Conservation (phyloP, 2,797 vertebrate species). For the Amblyraja radiata region DNA sequence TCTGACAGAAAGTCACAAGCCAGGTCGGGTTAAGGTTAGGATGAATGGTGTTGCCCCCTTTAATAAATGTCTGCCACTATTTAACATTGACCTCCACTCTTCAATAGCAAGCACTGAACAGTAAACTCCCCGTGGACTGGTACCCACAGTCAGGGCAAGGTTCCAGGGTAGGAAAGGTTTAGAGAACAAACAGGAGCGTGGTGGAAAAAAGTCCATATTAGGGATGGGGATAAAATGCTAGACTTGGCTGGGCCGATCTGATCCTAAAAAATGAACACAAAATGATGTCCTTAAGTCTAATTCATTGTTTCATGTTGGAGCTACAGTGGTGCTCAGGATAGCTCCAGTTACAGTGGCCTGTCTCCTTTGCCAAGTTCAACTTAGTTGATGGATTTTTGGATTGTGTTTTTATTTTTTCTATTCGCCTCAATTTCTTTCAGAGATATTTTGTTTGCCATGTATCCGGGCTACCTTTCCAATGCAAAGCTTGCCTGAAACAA, state of each 20-base stretch:
- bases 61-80: not conserved
- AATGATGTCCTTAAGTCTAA: not conserved
- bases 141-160: not conserved
- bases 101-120: not conserved
- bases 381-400: not conserved
- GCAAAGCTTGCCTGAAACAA: not conserved
- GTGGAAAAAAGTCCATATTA: not conserved
- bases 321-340: not conserved
- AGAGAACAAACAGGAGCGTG: not conserved
- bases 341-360: not conserved
- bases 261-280: too few relatives aligned
- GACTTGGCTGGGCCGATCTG: not conserved
- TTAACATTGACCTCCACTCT: not conserved
- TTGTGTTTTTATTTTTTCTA: not conserved
- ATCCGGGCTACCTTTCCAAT: not conserved
- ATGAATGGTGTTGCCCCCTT: too few relatives aligned
- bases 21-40: not conserved
- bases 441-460: not conserved
- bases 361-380: not conserved
- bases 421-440: not conserved
- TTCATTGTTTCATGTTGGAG: not conserved
- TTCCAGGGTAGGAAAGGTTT: not conserved
- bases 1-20: not conserved
- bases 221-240: too few relatives aligned
- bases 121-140: not conserved